Base-by-base conservation (phyloP, 2,888 invertebrate genomes). In the Aleiodes testaceus region DNA sequence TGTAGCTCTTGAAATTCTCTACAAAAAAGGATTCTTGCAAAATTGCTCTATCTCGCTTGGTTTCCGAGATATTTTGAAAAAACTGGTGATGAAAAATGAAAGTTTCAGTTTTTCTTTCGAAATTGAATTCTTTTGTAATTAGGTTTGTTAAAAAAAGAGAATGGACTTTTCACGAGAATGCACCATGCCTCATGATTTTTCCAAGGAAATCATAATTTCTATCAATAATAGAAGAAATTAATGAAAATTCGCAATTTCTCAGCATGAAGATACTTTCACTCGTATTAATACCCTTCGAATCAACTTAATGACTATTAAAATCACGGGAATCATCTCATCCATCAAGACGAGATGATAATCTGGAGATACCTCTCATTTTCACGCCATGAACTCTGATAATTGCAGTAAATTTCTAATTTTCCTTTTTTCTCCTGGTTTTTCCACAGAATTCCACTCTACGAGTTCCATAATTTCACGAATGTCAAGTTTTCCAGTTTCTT, bases 271-370 rank as follows among this genome's bases (percentile, higher is more conserved):
- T 22, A 52, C 20, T 20, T 52, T 12, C 22, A 52, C 22, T 20
- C 14, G 36, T 55, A 30, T 36, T 36, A 59, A 59, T 42, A 36
- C 1, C n/a, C 7, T 9, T 14, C 18, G 36, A 36, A 14, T 7
- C 7, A 59, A 6, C 59, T 59, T 42, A 59, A 59, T 30, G 59
- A 59, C 42, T 18, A 59, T 59, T 59, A 59, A n/a, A 59, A 59
- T 59, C 59, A 59, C 16, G 42, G 18, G 6, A 36, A 16, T 36
- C 36, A 59, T 30, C 2, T 5, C 11, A 36, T 42, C n/a, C 36
- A 59, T 59, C 59, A 59, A 59, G 59, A 59, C 18, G 59, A 42
- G 59, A 59, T 59, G 36, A 42, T 42, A 59, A 30, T 59, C 42
- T 36, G 16, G 11, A 59, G 59, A 59, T 36, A 42, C 9, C 16